phyloP scores from a whole-genome alignment of 2,888 invertebrate species.

The Conus canariensis region DNA sequence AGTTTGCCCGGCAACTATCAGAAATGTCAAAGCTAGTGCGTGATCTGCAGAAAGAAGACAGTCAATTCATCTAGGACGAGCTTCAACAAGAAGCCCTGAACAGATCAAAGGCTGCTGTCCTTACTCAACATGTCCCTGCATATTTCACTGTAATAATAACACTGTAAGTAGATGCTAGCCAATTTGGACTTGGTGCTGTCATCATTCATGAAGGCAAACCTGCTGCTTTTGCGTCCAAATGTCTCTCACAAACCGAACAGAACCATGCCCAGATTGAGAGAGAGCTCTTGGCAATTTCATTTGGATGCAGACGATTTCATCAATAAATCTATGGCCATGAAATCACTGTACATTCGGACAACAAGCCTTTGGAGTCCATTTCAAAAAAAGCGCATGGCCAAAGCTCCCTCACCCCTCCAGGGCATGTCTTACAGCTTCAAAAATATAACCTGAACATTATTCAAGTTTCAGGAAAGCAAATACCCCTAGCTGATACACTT shows the following conservation, averaged over 20 bases:
- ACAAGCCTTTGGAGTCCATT: conserved; percentile 33
- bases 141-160: conserved; percentile 53
- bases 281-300: conserved; percentile 44
- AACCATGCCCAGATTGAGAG: conserved; percentile 59
- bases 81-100: conserved; percentile 51
- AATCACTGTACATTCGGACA: conserved; percentile 19
- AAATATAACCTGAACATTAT: conserved; percentile 53
- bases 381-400: conserved; percentile 1
- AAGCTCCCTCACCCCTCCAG: conserved; percentile 44
- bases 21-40: conserved; percentile 40
- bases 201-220: conserved; percentile 55
- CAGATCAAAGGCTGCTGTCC: conserved; percentile 47
- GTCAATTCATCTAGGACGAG: conserved; percentile 38
- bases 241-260: conserved; percentile 49
- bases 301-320: conserved; percentile 54
- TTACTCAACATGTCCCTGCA: conserved; percentile 36
- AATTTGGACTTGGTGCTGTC: conserved; percentile 46
- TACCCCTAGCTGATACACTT: conserved; percentile 38
- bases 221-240: conserved; percentile 52
- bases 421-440: conserved; percentile 52
- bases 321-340: conserved; percentile 56
- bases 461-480: conserved; percentile 3
- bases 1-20: conserved; percentile 40
- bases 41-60: conserved; percentile 42
- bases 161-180: conserved; percentile 55